A percentile compares a stretch with the other conserved stretches of the same genome.
phyloP scores from a whole-genome alignment of 2,113 vertebrate species.

The Psophia crepitans region DNA sequence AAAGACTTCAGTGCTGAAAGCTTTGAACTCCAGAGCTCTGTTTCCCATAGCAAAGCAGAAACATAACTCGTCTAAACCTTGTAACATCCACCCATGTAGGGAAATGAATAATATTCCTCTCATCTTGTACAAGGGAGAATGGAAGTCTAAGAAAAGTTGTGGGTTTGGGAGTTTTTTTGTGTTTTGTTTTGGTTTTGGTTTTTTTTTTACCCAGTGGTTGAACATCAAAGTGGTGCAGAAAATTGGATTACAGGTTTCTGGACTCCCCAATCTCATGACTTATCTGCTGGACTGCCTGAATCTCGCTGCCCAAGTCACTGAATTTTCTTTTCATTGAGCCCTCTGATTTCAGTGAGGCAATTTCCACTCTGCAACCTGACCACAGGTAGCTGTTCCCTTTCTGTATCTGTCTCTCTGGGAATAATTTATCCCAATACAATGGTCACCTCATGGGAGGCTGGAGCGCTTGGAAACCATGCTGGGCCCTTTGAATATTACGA shows the following conservation, averaged over 20 bases:
- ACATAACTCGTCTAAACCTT: neutral
- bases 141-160: neutral
- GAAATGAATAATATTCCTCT: neutral
- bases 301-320: neutral
- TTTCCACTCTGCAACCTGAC: neutral
- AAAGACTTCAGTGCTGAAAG: slow-evolving; percentile 45
- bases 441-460: neutral
- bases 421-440: neutral
- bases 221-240: neutral
- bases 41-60: slow-evolving; percentile 17
- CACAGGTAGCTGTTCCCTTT: neutral
- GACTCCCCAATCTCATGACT: slow-evolving; percentile 1
- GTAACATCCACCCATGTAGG: neutral
- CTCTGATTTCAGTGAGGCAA: neutral
- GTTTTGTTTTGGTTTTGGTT: too few relatives aligned
- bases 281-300: neutral
- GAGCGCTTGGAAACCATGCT: neutral
- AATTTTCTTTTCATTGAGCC: neutral
- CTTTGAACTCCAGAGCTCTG: slow-evolving; percentile 35
- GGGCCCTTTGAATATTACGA: neutral
- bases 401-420: neutral
- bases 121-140: neutral
- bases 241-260: slow-evolving; percentile 23
- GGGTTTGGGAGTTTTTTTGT: neutral
- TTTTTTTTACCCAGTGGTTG: neutral